Evolutionary conservation across 2,888 invertebrate species (phyloP), one percentile per base, ranked within the genome.

Genomic region (Synanthedon andrenaeformis): DNA sequence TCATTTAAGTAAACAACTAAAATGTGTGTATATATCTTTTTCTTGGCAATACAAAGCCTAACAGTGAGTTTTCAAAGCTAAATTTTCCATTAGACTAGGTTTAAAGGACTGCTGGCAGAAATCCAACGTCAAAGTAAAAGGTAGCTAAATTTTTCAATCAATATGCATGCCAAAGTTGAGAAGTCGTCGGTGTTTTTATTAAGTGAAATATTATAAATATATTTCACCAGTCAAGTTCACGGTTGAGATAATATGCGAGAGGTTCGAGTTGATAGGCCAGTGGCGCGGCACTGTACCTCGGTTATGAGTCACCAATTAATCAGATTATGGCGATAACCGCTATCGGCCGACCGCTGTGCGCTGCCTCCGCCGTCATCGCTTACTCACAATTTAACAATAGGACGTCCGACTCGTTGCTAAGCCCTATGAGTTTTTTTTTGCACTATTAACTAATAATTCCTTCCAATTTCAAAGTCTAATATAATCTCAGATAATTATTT

Each of bases 291-390:
- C 12, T 49, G 12, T 17, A 17, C 41, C 52, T 19, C 41, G 51
- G 53, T 52, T 45, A 45, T 45, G 45, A 45, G 45, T 79, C 76
- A 76, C 70, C 73, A 77, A 82, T 79, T 82, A 82, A 81, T 79
- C 76, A 70, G 79, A 84, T 82, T 79, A 78, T 61, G 55, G 59
- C 70, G 80, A 82, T 81, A 79, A 70, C 68, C 55, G 65, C 67
- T 81, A 80, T 76, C 77, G 69, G 59, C 6, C 45, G 45, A 45
- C 13, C 13, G 45, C 58, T 57, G 59, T 60, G 58, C 52, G 65
- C 61, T 62, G 65, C 60, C 61, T 61, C 57, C 63, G 10, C 41
- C 23, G 53, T 66, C 59, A 61, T 62, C 57, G 64, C 48, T 58
- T 55, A 10, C 35, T 35, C 35, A 35, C 10, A 35, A 35, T 35